These are phyloP conservation scores for Goniozus legneri DNA, from an alignment of 1,140 invertebrate species.

Conservation along the genomic window DNA sequence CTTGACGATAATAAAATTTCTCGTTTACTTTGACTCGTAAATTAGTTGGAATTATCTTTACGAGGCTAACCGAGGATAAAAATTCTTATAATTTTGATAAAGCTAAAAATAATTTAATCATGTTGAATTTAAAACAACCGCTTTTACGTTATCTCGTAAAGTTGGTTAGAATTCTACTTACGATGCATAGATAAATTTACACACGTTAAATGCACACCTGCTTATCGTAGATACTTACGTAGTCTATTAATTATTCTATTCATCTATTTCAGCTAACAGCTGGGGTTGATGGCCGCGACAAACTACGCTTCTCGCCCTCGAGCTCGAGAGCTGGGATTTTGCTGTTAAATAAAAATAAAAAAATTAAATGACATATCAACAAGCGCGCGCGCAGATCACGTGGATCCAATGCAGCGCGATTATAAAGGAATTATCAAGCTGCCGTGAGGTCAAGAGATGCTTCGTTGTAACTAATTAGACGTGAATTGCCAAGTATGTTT, in stretches of 20 bases:
- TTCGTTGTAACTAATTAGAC: slow-evolving; percentile 54
- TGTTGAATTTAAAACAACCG: too few species aligned
- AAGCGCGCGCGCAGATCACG: slow-evolving; percentile 29
- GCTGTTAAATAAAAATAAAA: slow-evolving; percentile 40
- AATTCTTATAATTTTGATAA: too few species aligned
- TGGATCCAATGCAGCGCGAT: slow-evolving; percentile 1
- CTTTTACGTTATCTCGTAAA: too few species aligned
- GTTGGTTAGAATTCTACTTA: too few species aligned
- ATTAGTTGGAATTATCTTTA: too few species aligned
- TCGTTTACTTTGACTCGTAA: slow-evolving; percentile 20
- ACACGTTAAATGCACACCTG: background rate
- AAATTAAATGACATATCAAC: slow-evolving; percentile 41
- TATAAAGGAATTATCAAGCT: too few species aligned
- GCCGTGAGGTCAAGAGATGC: slow-evolving; percentile 39
- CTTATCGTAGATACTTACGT: background rate
- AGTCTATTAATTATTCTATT: slow-evolving; percentile 1
- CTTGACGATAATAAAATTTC: slow-evolving; percentile 3
- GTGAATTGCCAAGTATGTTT: slow-evolving; percentile 55
- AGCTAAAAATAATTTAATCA: too few species aligned
- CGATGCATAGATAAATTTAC: too few species aligned
- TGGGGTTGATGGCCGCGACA: slow-evolving; percentile 42
- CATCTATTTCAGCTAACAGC: slow-evolving; percentile 44
- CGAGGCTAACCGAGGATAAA: too few species aligned
- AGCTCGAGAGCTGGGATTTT: slow-evolving; percentile 41
- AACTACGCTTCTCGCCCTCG: slow-evolving; percentile 45